phyloP scores from a whole-genome alignment of 2,888 invertebrate genomes.

The Perdita meconis region DNA sequence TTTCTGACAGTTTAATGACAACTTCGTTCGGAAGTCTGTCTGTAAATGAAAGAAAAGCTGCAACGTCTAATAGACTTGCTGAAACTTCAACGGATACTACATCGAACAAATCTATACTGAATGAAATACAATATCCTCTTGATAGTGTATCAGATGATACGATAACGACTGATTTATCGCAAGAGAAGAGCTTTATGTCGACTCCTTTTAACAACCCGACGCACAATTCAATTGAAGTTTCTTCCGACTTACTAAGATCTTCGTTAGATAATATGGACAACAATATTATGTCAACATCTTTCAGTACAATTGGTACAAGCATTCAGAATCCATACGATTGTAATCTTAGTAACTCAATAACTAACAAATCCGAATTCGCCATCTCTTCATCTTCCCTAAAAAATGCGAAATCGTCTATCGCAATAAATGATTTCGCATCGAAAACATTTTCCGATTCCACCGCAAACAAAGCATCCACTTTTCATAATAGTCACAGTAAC shows the following conservation, averaged over 20 bases:
- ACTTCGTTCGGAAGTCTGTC: constrained; percentile 71
- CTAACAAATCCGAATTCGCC: constrained; percentile 38
- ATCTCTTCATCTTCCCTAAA: constrained; percentile 28
- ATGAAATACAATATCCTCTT: constrained; percentile 55
- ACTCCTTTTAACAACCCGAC: constrained; percentile 71
- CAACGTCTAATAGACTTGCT: constrained; percentile 20
- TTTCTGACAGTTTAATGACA: constrained; percentile 69
- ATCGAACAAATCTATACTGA: constrained; percentile 40
- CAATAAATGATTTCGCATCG: constrained; percentile 37
- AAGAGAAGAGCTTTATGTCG: constrained; percentile 70
- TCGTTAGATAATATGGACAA: constrained; percentile 69
- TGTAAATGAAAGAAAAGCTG: constrained; percentile 54
- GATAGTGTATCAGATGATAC: constrained; percentile 32
- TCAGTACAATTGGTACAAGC: constrained; percentile 62
- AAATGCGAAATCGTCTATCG: constrained; percentile 31
- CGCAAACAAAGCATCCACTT: constrained; percentile 40
- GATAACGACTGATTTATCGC: constrained; percentile 37
- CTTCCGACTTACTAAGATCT: constrained; percentile 62
- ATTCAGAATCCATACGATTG: constrained; percentile 43
- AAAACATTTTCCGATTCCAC: constrained; percentile 42
- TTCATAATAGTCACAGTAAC: constrained; percentile 67
- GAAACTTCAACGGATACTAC: constrained; percentile 37
- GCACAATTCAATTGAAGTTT: constrained; percentile 71
- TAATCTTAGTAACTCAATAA: constrained; percentile 32
- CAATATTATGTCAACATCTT: constrained; percentile 79